Evolutionary conservation across 2,113 vertebrate genomes (phyloP), one percentile per base, ranked within the genome.

Genomic region (Saccopteryx bilineata): DNA sequence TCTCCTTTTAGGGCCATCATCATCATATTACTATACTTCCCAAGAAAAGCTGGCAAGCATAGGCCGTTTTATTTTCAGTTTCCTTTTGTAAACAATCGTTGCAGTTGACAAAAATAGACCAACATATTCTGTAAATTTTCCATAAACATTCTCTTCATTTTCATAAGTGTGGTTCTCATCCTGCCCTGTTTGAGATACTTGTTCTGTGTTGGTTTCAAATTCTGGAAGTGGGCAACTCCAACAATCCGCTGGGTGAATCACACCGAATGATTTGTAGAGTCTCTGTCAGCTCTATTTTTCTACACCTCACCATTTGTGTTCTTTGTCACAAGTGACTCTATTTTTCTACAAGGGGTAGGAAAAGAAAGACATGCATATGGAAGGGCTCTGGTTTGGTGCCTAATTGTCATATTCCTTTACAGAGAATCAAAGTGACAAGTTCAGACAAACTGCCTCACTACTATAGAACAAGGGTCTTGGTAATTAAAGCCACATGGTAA

Each of bases 1-100:
- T 82, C 52, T 84, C 96, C 95, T 96, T 96, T 92, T 96, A 97
- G 94, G 94, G 95, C 80, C 78, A 79, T 46, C 92, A 79, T 93
- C 66, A 72, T 56, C 81, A 74, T 93, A 88, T 91, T 69, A 81
- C 89, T 94, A 52, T 94, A 90, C 81, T 94, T 93, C 91, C 78
- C 95, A 85, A 87, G 93, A 82, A 87, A 91, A 88, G 71, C 78
- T 96, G 94, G 89, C 93, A 95, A 86, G 94, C 75, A 82, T 19
- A 90, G 87, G 58, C 78, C 76, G 21, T 95, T 94, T 93, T 95
- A 96, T 97, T 97, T 97, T 97, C 94, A 95, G 96, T 96, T 97
- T 97, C 96, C 93, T 96, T 97, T 96, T 78, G 82, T 93, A 96
- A 96, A 94, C 94, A 85, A 52, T 92, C 91, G 94, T 88, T 91